Evolutionary conservation across 2,797 vertebrate genomes (phyloP).

Genomic region (Brotogeris chrysoptera): DNA sequence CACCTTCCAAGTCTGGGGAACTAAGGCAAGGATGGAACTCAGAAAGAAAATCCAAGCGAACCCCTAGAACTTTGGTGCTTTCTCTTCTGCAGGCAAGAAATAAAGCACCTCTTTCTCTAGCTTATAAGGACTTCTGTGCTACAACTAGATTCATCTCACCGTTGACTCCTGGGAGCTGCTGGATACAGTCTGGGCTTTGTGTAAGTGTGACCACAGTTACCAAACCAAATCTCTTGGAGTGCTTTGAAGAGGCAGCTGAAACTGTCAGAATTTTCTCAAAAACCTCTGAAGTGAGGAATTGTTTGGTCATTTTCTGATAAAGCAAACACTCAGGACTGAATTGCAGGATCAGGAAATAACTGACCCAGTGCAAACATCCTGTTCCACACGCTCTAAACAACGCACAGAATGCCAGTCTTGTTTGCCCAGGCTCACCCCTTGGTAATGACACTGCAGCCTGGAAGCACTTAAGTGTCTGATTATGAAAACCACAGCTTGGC

Average conservation of each 20-base stretch:
- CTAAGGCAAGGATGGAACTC: neutral
- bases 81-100: neutral
- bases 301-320: neutral
- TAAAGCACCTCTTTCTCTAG: neutral
- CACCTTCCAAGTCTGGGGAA: neutral
- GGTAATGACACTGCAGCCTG: neutral
- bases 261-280: neutral
- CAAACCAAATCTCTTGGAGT: neutral
- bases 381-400: neutral
- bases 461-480: neutral
- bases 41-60: neutral
- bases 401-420: neutral
- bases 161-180: neutral
- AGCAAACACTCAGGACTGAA: neutral
- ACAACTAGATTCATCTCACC: rapidly evolving
- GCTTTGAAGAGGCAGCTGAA: neutral
- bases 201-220: neutral
- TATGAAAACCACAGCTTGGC: neutral
- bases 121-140: neutral
- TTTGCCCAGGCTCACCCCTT: neutral
- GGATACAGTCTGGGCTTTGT: neutral
- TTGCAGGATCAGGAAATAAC: neutral
- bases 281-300: neutral
- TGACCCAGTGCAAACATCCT: slow-evolving; percentile 16
- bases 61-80: neutral